Base-by-base conservation (phyloP, 2,113 vertebrate species). In the Scomber scombrus region DNA sequence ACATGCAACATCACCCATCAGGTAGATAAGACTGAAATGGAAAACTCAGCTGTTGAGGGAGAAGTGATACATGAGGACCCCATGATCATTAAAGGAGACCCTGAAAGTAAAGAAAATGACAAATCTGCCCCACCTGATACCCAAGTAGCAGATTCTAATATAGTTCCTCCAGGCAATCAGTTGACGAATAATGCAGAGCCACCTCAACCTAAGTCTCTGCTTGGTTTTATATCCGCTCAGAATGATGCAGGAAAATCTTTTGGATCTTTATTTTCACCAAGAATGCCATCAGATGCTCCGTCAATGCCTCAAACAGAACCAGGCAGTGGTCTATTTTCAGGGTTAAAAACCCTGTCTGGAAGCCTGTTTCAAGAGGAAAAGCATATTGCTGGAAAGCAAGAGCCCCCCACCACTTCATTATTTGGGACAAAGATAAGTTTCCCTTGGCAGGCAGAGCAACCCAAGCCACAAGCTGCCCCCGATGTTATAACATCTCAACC, bases 271-370 rank as follows among this genome's bases (percentile, higher is more conserved):
- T 97, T 99, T 91, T 96, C 96, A 81, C 85, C 88, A 58, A 85
- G 71, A 64, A 76, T 85, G 68, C 89, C 86, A 68, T 85, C 84
- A 77, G 71, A 80, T 90, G 72, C 90, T 16, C 75, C 76, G 56
- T 90, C 92, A 85, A 74, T 88, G 14, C 74, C 87, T 80, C 94
- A 80, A 11, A 72, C 93, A 11, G 60, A 94, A 84, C 76, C 93
- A 54, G 86, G 93, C 47, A 92, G 95, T 82, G 94, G 96, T 23
- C 91, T 98, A 0, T 91, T 97, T 65, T 96, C 95, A 51, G 94
- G 96, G 79, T 95, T 98, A 65, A 97, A 97, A 92, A 96, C 94
- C 14, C 86, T 99, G 45, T 98, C 97, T 81, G 92, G 93, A 0
- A 80, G 92, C 52, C 81, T 98, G 0, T 97, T 97, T 95, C 96